Base-by-base conservation (phyloP, 1,140 invertebrate genomes). In the Aphelenchoides besseyi region DNA sequence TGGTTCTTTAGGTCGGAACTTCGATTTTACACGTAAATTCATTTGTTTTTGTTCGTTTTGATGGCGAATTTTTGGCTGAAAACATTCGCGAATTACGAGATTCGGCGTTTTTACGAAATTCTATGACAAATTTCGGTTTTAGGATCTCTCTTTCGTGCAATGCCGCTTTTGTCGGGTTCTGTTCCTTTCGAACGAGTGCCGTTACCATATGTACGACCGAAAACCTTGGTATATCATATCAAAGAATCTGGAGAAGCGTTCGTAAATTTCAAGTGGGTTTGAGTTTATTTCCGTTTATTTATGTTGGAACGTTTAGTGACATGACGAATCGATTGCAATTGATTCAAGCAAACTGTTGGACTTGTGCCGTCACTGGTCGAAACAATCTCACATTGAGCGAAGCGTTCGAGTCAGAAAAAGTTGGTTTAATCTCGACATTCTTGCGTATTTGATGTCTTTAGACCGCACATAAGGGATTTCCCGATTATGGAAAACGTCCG, bases 381-480 rank as follows among this genome's bases (percentile, higher is more conserved):
- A 12, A 28, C 55, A 23, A 18, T 59, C 18, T 59, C 5, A 59
- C 55, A 23, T 23, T 59, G 18, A 23, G 16, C 5, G 55, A 28
- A 33, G 55, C 55, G 55, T 59, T 59, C 18, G 5, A 28, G 26
- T 59, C 55, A 12, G 55, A 59, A 33, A 59, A 59, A 23, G 55
- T 59, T 59, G 12, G 55, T 8, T 59, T 33, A 28, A 8, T 59
- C 5, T 33, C 5, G 5, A n/a, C 5, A 41, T 59, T 59, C 5
- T 8, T 48, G 18, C 18, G 5, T 59, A 59, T 18, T 18, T 33
- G 5, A n/a, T 18, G 55, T 8, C 5, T 59, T 59, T 33, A 59
- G 55, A 5, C 5, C 5, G 55, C 55, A 8, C 55, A 59, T 23
- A 59, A 59, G 55, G 55, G 5, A 8, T 59, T 59, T 33, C 55